Base-by-base conservation (phyloP, 2,797 vertebrate genomes). In the Myripristis jacobus region DNA sequence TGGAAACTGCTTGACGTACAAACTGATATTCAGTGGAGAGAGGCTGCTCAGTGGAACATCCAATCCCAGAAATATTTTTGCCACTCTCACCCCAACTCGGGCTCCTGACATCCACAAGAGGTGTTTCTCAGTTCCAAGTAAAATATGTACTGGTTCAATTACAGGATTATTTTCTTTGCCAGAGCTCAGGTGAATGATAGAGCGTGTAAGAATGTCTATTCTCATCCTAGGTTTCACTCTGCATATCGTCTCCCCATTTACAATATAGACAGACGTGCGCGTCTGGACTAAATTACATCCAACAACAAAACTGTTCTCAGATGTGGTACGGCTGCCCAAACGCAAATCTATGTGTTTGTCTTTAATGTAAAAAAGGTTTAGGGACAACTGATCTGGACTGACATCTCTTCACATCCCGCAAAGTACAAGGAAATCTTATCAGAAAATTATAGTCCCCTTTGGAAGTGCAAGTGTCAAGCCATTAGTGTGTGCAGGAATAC, bases 261-360 rank as follows among this genome's bases (percentile, higher is more conserved):
- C 54, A 34, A 24, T 55, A 68, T 16, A 53, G 51, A n/a, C 44
- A 58, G 4, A 70, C 41, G n/a, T 48, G 1, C n/a, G 31, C 24
- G 51, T 54, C 52, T 58, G 47, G 31, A 25, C 22, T 57, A 44
- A 73, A 80, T 77, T 55, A 75, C 22, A 75, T 54, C 31, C 4
- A 59, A 70, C 41, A 53, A 36, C 48, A 36, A 24, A 70, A 66
- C 70, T 25, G 29, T 11, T 67, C 62, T 81, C 62, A 80, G 70
- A 64, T 75, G 82, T 70, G 55, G 46, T 38, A 73, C 12, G 21
- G 44, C 3, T 67, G 47, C 43, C 56, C 25, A 36, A 69, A 66
- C 4, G 15, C 38, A 29, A 41, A 25, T 74, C 46, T 54, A 18
- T 62, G 70, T 70, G 47, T 62, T 60, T 72, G 64, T 61, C 58